Base-by-base conservation (phyloP, 1,140 invertebrate species). In the Drosophila ananassae region DNA sequence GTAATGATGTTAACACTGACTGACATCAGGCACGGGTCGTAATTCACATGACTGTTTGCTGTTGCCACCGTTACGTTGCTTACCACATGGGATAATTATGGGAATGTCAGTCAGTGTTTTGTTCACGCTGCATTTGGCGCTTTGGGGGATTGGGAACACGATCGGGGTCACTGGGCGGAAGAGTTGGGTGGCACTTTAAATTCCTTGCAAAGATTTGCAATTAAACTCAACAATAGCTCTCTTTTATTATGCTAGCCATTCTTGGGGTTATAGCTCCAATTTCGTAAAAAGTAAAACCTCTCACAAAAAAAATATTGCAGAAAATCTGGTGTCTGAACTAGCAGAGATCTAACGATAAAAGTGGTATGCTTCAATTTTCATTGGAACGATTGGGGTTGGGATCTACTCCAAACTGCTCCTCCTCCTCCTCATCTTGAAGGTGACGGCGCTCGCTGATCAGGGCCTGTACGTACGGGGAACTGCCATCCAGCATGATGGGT, bases 11-110 rank as follows among this genome's bases (percentile, higher is more conserved):
- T 68, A 73, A 53, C 54, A 68, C 53, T 75, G 51, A 71, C 59
- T 71, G 73, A 75, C 75, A 51, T 59, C 37, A 46, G 39, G 64
- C 72, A 75, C 55, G 66, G 59, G 72, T 53, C 56, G 52, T 64
- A 71, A 75, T 76, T 64, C 58, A 76, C 74, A 74, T 57, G 48
- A 39, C 32, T 47, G 46, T 48, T 54, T 46, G 7, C 13, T 9
- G 37, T 8, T 58, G 30, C 6, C 13, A 12, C 30, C 28, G 39
- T 56, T 55, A 56, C 39, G 60, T 63, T 57, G 53, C 22, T 47
- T 63, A 47, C 30, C 12, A 24, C 44, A 37, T 28, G 30, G n/a
- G 54, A 32, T 63, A 63, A 57, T 63, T 58, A 58, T 64, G 54
- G 61, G 44, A 64, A 58, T 48, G 54, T 55, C 57, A 63, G 39